Base-by-base conservation (phyloP, 2,888 invertebrate genomes). In the Chironomus tentans region DNA sequence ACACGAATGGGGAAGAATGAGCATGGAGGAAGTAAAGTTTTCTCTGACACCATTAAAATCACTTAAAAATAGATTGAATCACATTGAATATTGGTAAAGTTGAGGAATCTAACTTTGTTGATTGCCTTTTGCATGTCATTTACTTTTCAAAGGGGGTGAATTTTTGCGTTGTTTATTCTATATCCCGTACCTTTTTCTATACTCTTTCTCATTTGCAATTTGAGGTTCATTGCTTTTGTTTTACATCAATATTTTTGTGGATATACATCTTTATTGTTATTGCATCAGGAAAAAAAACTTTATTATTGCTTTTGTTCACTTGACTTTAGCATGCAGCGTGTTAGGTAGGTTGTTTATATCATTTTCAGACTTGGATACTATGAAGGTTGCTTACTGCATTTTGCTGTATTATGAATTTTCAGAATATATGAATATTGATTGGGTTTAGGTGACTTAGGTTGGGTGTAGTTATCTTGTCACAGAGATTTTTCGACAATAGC, bases 11-110 rank as follows among this genome's bases (percentile, higher is more conserved):
- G 38, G 38, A 38, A 56, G 21, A 15, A 46, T 24, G 18, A 56
- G 18, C 7, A 56, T 3, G 10, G 50, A 15, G 18, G 21, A 5
- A 13, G 56, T 13, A 65, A 71, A 71, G n/a, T 15, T 71, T 56
- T 71, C 10, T 38, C 56, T 56, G 56, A 56, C 71, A 61, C 71
- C 61, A 61, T 71, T 71, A 71, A 71, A 71, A 56, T 71, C 71
- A 56, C 71, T 71, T 71, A 56, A 71, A 71, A 50, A 65, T 24
- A 65, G 65, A 65, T 65, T 65, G 65, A 65, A 65, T 65, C 65
- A 22, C 13, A 65, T 24, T 21, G 65, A 21, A 56, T 56, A 56
- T 56, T 15, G 56, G 18, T 10, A 56, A 56, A 56, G 56, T 38
- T 38, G 38, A 38, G 38, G 38, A 38, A 38, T 38, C 38, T 38